Evolutionary conservation across 1,140 invertebrate genomes (phyloP), one percentile per base, ranked within the genome.

Genomic region (Mamestra configurata): DNA sequence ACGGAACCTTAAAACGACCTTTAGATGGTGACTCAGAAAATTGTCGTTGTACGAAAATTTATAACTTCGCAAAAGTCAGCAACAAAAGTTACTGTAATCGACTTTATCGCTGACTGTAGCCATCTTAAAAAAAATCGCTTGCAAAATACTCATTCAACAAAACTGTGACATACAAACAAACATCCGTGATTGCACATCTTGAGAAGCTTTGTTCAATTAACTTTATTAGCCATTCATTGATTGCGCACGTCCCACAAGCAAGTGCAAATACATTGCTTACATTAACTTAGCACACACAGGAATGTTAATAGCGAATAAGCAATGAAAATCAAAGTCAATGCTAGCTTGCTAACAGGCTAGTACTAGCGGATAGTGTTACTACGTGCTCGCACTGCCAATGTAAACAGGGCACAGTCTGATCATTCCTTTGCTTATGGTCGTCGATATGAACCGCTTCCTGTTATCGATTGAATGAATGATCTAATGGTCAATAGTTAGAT

Each of bases 381-480:
- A 78, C 76, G 76, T 78, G 76, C 70, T 49, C 49, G 13, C 15
- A 77, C 31, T 77, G 4, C 8, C 8, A 70, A 55, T 40, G n/a
- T 68, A 27, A 35, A 66, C 35, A 35, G 24, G 64, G 40, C 66
- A 46, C 66, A 70, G 49, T 70, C 66, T 40, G 64, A 70, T 43
- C 64, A 66, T 64, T 55, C 76, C 75, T 64, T 51, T 53, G 76
- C 61, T 35, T 68, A 77, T 24, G 35, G 18, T 1, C 51, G 24
- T 43, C 40, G 53, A 27, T 78, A 77, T 51, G 37, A 49, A 51
- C 0, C 0, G 49, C 51, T 78, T 70, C 64, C 76, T 78, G 49
- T 70, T 78, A 61, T 70, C 13, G 40, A 70, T n/a, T 70, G 73
- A 64, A 76, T 49, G 57, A 76, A 76, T 76, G 22, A 6, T 49